These are phyloP conservation scores for Tiphia femorata DNA, from an alignment of 2,888 invertebrate genomes.

Conservation along the genomic window DNA sequence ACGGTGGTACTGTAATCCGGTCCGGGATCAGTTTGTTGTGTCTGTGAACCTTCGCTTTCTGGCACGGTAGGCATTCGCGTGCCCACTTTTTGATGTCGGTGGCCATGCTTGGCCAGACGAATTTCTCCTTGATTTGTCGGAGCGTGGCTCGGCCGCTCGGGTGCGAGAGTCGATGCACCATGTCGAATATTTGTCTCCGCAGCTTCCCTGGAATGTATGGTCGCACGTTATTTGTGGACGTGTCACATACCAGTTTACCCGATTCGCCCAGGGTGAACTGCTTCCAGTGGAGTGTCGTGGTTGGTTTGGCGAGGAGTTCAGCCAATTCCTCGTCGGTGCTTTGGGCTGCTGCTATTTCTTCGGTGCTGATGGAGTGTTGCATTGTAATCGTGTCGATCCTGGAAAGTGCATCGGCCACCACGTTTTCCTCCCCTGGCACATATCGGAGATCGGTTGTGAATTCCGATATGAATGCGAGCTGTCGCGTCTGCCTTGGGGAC, in stretches of 20 bases:
- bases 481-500: neutral
- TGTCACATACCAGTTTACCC: neutral
- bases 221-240: neutral
- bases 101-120: neutral
- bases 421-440: neutral
- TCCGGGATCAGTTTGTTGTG: constrained; percentile 21
- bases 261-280: neutral
- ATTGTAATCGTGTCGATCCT: neutral
- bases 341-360: neutral
- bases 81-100: neutral
- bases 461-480: neutral
- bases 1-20: neutral
- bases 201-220: neutral
- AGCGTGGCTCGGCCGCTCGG: neutral
- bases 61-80: neutral
- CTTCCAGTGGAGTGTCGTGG: neutral
- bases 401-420: neutral
- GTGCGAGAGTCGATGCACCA: neutral
- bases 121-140: neutral
- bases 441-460: neutral
- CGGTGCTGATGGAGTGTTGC: neutral
- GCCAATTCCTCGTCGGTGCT: neutral
- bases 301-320: neutral
- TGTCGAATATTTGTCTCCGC: neutral
- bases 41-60: constrained; percentile 4